Evolutionary conservation across 2,797 vertebrate species (phyloP).

Genomic region (Sebastes miniatus): DNA sequence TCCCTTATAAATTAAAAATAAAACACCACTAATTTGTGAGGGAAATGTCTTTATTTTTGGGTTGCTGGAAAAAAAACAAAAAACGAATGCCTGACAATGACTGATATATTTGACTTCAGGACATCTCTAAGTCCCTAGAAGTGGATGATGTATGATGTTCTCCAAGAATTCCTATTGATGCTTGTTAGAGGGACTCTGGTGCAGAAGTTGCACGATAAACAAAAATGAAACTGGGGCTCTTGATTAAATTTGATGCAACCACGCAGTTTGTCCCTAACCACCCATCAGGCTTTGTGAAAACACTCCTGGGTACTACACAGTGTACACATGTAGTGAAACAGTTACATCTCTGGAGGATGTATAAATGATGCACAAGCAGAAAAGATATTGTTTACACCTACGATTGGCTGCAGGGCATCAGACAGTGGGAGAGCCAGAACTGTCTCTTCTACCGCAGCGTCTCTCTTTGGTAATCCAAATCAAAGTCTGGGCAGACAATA

Average conservation of each 20-base stretch:
- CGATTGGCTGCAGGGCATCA: not conserved
- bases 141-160: not conserved
- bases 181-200: not conserved
- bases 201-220: not conserved
- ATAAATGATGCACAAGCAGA: not conserved
- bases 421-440: not conserved
- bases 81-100: too few species aligned
- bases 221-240: not conserved
- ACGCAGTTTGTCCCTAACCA: not conserved
- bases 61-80: too few species aligned
- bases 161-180: not conserved
- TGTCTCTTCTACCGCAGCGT: not conserved
- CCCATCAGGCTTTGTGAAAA: constrained; percentile 6
- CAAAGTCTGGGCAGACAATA: constrained; percentile 10
- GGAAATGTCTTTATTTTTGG: too few species aligned
- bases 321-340: not conserved
- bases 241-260: constrained; percentile 11
- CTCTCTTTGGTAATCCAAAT: not conserved
- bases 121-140: too few species aligned
- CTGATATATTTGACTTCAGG: too few species aligned
- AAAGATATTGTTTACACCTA: constrained; percentile 8
- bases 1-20: too few species aligned
- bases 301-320: not conserved
- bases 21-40: too few species aligned
- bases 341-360: not conserved